Evolutionary conservation across 2,797 vertebrate species (phyloP), one percentile per base, ranked within the genome.

Genomic region (Pteropus rufus): DNA sequence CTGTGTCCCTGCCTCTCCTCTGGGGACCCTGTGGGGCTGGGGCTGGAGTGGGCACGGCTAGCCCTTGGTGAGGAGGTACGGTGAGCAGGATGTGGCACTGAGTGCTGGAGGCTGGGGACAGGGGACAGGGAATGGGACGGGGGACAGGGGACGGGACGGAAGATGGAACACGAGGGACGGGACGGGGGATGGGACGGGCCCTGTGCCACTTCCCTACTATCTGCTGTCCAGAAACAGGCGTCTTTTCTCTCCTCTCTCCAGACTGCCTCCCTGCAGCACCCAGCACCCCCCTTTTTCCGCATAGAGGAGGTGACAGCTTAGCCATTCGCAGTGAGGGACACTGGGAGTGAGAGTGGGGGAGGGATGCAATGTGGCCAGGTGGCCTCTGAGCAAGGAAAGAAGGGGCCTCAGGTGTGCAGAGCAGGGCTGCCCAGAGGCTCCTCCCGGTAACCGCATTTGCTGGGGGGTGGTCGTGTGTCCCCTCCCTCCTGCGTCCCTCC

Each of bases 151-250:
- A 16, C 15, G 15, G 46, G 46, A 49, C 4, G 46, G 14, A 58
- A 23, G 46, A 49, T 1, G 15, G 6, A n/a, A 9, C 14, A 16
- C 14, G 10, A 34, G 65, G 15, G 49, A 76, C 11, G 4, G 75
- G 76, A 19, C 31, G n/a, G 56, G 12, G 46, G 2, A 46, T 14
- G 46, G 46, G 15, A 16, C 15, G 26, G 11, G 1, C 54, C n/a
- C 39, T 10, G 8, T 62, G 0, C 21, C 21, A 19, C 9, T 7
- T 69, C 64, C 54, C 52, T 8, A 8, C 0, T 2, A 1, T 21
- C 49, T 46, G 5, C 15, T 69, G 9, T 67, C 46, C 10, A 8
- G 65, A 83, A 41, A 23, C 9, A 0, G 0, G 10, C 54, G n/a
- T 52, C n/a, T 82, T 36, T n/a, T 31, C 11, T 31, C 34, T 39